Conservation (phyloP, 2,797 vertebrate species). For the Acipenser oxyrinchus region DNA sequence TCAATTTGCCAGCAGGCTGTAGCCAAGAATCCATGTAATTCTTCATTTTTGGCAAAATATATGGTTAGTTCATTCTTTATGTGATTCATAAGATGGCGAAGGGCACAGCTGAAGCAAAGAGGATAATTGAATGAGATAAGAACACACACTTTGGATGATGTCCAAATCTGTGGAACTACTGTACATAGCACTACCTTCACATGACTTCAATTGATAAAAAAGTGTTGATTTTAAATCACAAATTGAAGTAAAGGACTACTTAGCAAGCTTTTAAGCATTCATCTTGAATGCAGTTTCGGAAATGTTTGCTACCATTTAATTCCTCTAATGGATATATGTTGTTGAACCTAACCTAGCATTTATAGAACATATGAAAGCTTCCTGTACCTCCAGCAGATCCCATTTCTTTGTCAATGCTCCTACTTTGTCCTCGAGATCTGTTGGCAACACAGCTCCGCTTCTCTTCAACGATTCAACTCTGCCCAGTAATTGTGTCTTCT, state of each 20-base stretch:
- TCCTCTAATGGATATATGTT: too few relatives aligned
- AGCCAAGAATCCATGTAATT: conserved; percentile 6
- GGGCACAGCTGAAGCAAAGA: background rate
- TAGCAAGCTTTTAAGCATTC: conserved; percentile 6
- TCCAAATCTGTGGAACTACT: conserved; percentile 12
- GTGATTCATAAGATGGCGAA: background rate
- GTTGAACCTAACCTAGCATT: background rate
- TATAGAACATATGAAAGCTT: conserved; percentile 57
- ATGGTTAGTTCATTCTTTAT: too few relatives aligned
- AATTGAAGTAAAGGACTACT: conserved; percentile 8
- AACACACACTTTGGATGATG: conserved; percentile 17
- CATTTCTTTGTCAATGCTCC: conserved; percentile 86
- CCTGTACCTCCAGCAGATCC: conserved; percentile 80
- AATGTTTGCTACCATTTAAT: too few relatives aligned
- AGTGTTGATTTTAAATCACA: conserved; percentile 3
- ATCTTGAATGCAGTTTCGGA: conserved; percentile 1
- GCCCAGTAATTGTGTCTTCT: conserved; percentile 75
- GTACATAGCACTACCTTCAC: background rate
- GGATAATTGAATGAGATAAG: conserved; percentile 21
- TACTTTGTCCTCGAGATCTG: conserved; percentile 73
- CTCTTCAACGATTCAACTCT: conserved; percentile 80
- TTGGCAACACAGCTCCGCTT: conserved; percentile 67
- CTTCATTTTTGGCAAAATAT: conserved; percentile 21
- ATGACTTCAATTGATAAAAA: conserved; percentile 14
- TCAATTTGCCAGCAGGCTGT: conserved; percentile 16